Evolutionary conservation across 2,888 invertebrate genomes (phyloP).

Genomic region (Rosalia funebris): DNA sequence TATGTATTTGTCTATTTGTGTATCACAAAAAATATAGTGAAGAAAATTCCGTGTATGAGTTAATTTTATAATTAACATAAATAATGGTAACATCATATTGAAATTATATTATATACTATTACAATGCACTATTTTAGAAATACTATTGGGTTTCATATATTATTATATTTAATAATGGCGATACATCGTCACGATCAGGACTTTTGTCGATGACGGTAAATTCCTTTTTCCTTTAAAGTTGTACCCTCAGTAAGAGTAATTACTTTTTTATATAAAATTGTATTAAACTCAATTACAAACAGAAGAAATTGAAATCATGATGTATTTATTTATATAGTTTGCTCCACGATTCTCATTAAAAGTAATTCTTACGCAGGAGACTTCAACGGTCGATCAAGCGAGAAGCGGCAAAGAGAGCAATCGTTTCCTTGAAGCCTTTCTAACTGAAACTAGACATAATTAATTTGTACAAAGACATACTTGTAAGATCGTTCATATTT

Average conservation of each 20-base stretch:
- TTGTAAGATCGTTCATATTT: not conserved
- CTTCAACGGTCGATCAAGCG: constrained; percentile 35
- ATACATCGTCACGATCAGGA: not conserved
- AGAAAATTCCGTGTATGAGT: not conserved
- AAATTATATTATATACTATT: not conserved
- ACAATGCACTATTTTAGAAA: not conserved
- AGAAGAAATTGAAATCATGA: constrained; percentile 28
- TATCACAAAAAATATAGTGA: too few relatives aligned
- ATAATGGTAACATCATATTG: not conserved
- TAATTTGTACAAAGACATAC: constrained; percentile 15
- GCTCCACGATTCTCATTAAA: constrained; percentile 37
- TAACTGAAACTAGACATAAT: constrained; percentile 26
- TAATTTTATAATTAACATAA: not conserved
- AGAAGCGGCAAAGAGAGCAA: constrained; percentile 21
- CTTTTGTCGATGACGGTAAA: constrained; percentile 34
- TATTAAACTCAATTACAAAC: constrained; percentile 2
- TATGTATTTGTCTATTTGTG: too few relatives aligned
- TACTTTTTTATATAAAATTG: constrained; percentile 8
- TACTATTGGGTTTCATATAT: not conserved
- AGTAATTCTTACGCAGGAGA: constrained; percentile 29
- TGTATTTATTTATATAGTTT: constrained; percentile 29
- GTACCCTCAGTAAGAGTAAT: not conserved
- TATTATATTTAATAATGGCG: not conserved
- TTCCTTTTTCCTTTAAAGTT: constrained; percentile 39
- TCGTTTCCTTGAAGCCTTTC: constrained; percentile 30